Conservation (phyloP, 2,888 invertebrate species). For the Julus scandinavius region DNA sequence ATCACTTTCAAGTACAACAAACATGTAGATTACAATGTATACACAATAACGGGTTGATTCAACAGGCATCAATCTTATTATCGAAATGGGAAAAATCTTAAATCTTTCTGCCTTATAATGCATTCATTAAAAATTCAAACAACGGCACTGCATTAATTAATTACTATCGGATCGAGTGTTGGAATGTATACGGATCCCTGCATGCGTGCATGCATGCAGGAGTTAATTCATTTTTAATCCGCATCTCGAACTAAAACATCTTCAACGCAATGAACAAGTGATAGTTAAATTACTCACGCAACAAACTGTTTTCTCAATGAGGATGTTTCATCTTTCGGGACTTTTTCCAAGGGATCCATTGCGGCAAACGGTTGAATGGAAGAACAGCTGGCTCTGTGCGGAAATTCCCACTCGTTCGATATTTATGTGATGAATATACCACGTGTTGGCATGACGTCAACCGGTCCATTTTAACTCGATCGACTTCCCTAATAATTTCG, state of each 20-base stretch:
- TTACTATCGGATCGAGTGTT: too few relatives aligned
- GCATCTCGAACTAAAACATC: too few relatives aligned
- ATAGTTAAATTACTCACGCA: neutral
- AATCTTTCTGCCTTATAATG: too few relatives aligned
- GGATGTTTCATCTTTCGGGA: constrained; percentile 52
- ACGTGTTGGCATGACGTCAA: neutral
- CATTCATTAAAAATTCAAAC: neutral
- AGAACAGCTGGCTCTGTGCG: neutral
- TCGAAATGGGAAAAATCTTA: too few relatives aligned
- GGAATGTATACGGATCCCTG: neutral
- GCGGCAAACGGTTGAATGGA: neutral
- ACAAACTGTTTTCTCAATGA: neutral
- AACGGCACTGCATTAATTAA: neutral
- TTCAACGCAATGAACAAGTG: too few relatives aligned
- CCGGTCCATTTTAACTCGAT: neutral
- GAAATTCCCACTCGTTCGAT: neutral
- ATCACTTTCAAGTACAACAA: too few relatives aligned
- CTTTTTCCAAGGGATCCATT: constrained; percentile 54
- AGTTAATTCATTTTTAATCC: neutral
- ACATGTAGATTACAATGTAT: too few relatives aligned
- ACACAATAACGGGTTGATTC: too few relatives aligned
- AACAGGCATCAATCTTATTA: too few relatives aligned
- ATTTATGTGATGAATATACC: neutral
- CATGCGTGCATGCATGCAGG: neutral
- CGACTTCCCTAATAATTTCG: neutral